Percentiles rank a stretch among this genome's conserved stretches.
Conservation (phyloP, 2,888 invertebrate genomes). For the Hipparchia semele region DNA sequence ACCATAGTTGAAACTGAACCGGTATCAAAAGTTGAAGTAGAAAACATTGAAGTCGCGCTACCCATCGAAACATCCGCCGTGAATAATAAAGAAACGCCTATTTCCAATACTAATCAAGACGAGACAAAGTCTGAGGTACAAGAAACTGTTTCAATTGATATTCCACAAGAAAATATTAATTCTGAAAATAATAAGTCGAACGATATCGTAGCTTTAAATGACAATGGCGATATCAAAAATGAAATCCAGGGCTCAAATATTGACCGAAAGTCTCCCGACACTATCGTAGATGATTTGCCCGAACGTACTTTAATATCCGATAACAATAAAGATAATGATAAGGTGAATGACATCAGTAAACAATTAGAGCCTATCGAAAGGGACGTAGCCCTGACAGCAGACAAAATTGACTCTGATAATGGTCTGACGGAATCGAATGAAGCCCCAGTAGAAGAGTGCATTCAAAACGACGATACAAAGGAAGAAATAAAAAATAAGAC, state of each 20-base stretch:
- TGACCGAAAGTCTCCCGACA: conserved; percentile 24
- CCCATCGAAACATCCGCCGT: conserved; percentile 7
- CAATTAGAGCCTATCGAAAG: conserved; percentile 18
- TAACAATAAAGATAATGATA: background rate
- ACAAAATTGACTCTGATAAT: conserved; percentile 13
- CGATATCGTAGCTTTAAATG: conserved; percentile 10
- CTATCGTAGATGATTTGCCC: background rate
- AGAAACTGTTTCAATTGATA: conserved; percentile 17
- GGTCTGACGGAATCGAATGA: conserved; percentile 4
- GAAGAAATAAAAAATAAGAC: conserved; percentile 15
- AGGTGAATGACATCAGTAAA: background rate
- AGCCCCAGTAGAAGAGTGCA: background rate
- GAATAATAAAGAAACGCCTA: background rate
- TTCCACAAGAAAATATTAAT: conserved; percentile 18
- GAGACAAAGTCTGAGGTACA: background rate
- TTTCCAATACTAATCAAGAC: background rate
- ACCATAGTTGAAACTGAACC: conserved; percentile 23
- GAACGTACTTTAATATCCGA: conserved; percentile 9
- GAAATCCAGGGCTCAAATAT: background rate
- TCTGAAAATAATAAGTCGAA: conserved; percentile 11
- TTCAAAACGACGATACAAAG: conserved; percentile 7
- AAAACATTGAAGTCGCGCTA: conserved; percentile 19
- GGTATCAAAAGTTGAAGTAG: background rate
- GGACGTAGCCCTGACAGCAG: background rate
- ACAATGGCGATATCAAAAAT: conserved; percentile 14